A percentile compares a stretch with the other conserved stretches of the same genome.
These are phyloP conservation scores for Lepidotrigona ventralis DNA, from an alignment of 1,140 invertebrate species.

Conservation along the genomic window DNA sequence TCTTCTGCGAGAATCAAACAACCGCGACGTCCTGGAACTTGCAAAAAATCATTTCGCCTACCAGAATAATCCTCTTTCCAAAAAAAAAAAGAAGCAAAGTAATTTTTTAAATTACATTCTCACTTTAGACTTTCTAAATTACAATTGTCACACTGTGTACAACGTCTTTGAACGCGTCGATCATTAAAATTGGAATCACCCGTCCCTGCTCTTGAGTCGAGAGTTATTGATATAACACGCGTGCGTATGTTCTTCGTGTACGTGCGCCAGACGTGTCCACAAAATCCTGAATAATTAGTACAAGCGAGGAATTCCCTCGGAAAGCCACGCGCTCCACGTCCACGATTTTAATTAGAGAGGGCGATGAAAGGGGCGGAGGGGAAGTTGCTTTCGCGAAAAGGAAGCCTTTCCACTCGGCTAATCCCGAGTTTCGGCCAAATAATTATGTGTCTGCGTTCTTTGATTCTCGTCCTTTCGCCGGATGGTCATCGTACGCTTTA, in stretches of 20 bases:
- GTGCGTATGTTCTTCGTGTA: not conserved
- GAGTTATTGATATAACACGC: conserved; percentile 11
- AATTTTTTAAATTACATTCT: too few species aligned
- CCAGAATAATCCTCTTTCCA: too few species aligned
- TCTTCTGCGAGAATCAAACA: too few species aligned
- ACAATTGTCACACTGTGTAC: not conserved
- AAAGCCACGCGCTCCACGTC: conserved; percentile 11
- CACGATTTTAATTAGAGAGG: conserved; percentile 30
- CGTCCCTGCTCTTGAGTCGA: not conserved
- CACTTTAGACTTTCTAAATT: too few species aligned
- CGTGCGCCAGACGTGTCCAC: not conserved
- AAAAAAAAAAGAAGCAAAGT: too few species aligned
- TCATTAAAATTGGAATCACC: conserved; percentile 12
- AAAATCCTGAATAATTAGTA: conserved; percentile 39
- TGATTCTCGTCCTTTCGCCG: not conserved
- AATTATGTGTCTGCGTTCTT: conserved; percentile 22
- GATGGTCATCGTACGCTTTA: not conserved
- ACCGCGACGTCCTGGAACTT: too few species aligned
- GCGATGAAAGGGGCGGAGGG: not conserved
- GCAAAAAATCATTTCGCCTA: too few species aligned
- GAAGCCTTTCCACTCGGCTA: conserved; percentile 9
- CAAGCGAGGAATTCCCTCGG: conserved; percentile 22
- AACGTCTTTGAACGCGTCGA: not conserved
- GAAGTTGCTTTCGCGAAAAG: conserved; percentile 7
- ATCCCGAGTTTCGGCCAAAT: conserved; percentile 23